phyloP scores from a whole-genome alignment of 2,888 invertebrate species.

The Polylopha cassiicola region DNA sequence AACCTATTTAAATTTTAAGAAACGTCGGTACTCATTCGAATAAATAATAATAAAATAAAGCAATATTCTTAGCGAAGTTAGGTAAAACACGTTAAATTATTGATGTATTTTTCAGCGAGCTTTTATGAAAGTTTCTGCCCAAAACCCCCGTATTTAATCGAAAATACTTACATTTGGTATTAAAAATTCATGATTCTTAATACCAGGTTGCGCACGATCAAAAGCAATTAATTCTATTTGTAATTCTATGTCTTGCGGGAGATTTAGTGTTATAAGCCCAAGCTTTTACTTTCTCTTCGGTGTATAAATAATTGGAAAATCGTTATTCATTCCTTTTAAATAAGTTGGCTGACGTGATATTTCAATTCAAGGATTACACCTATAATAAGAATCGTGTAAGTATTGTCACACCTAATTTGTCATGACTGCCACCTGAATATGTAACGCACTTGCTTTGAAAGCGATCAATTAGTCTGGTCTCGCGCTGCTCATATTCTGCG shows the following conservation, averaged over 20 bases:
- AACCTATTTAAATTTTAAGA: too few species aligned
- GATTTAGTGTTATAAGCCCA: constrained; percentile 15
- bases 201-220: constrained; percentile 20
- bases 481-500: too few species aligned
- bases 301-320: too few species aligned
- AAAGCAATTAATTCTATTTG: constrained; percentile 22
- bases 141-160: constrained; percentile 24
- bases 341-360: too few species aligned
- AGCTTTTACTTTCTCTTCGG: constrained; percentile 12
- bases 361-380: too few species aligned
- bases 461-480: too few species aligned
- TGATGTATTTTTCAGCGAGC: constrained; percentile 35
- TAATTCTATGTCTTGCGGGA: constrained; percentile 18
- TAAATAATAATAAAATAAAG: constrained; percentile 32
- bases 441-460: too few species aligned
- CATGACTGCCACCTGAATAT: too few species aligned
- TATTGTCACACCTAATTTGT: too few species aligned
- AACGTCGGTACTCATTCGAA: too few species aligned
- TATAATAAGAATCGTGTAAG: too few species aligned
- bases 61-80: constrained; percentile 31
- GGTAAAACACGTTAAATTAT: constrained; percentile 32
- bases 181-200: constrained; percentile 20
- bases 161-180: constrained; percentile 20
- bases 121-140: constrained; percentile 29
- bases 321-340: too few species aligned